phyloP scores from a whole-genome alignment of 2,888 invertebrate genomes.

The Thysanoteuthis rhombus region DNA sequence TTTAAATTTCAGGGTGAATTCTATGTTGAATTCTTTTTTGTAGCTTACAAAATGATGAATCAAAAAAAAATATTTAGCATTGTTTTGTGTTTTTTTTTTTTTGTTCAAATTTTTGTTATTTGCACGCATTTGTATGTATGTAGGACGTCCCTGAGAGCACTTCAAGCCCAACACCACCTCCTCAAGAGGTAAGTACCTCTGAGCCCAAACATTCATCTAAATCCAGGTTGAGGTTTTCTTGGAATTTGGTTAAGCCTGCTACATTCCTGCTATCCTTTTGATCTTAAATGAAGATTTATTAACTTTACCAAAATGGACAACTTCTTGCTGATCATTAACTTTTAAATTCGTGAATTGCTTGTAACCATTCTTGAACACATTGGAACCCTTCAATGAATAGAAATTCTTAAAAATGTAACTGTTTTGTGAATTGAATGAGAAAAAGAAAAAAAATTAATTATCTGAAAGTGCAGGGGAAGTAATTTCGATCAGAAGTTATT shows the following conservation, averaged over 20 bases:
- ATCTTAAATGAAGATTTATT: neutral
- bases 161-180: neutral
- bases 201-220: neutral
- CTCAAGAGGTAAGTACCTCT: neutral
- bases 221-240: neutral
- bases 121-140: neutral
- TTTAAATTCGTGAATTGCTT: no score
- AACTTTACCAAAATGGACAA: neutral
- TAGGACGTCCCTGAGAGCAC: neutral
- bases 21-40: neutral
- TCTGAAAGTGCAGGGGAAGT: no score
- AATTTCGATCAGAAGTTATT: no score
- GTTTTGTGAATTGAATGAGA: no score
- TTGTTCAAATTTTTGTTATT: neutral
- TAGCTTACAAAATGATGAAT: neutral
- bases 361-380: no score
- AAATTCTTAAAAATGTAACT: no score
- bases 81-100: neutral
- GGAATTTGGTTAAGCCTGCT: neutral
- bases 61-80: neutral
- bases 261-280: neutral
- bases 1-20: neutral
- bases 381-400: no score
- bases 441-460: no score
- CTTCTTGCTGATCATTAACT: neutral